phyloP scores from a whole-genome alignment of 1,140 invertebrate genomes.

The Drosophila insularis region DNA sequence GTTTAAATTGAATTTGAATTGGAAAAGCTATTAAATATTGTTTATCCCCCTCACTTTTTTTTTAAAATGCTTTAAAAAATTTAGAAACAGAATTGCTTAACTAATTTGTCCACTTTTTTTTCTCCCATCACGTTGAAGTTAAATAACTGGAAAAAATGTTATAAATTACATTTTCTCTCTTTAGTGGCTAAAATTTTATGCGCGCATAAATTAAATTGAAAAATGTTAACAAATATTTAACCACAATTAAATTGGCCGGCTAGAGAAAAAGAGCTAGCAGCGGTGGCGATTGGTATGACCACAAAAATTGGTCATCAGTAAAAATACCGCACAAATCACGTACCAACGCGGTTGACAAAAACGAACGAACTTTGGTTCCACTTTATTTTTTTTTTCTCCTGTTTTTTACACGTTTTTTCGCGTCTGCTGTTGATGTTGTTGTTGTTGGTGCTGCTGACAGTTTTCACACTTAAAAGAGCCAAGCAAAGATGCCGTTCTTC shows the following conservation, averaged over 20 bases:
- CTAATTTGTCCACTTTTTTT: conserved; percentile 34
- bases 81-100: conserved; percentile 33
- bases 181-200: background rate
- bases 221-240: conserved; percentile 65
- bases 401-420: conserved; percentile 31
- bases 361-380: conserved; percentile 59
- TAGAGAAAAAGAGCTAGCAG: conserved; percentile 1
- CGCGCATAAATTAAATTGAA: conserved; percentile 26
- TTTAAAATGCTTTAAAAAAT: too few relatives aligned
- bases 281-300: conserved; percentile 33
- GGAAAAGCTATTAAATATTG: too few relatives aligned
- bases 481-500: background rate
- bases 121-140: background rate
- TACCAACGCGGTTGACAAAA: conserved; percentile 55
- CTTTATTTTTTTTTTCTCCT: conserved; percentile 31
- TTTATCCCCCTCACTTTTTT: too few relatives aligned
- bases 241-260: conserved; percentile 68
- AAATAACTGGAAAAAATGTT: background rate
- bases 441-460: conserved; percentile 38
- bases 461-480: conserved; percentile 16
- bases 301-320: conserved; percentile 41
- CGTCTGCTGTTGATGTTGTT: background rate
- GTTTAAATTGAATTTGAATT: too few relatives aligned
- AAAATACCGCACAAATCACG: conserved; percentile 68
- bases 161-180: background rate